Evolutionary conservation across 2,113 vertebrate species (phyloP).

Genomic region (Dascyllus trimaculatus): DNA sequence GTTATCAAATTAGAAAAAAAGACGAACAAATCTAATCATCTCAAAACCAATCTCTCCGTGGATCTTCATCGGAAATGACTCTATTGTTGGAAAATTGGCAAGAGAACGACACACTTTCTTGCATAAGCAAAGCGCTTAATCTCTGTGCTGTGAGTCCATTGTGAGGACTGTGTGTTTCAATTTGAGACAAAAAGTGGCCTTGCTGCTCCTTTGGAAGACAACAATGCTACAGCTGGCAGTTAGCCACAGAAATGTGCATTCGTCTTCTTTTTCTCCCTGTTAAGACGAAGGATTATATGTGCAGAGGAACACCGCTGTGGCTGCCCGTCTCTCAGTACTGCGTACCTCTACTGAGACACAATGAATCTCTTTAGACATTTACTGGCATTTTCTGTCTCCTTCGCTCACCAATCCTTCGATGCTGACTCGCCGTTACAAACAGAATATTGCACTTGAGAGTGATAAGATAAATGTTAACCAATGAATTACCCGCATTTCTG

Average conservation of each 20-base stretch:
- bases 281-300: conserved; percentile 31
- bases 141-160: conserved; percentile 4
- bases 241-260: neutral
- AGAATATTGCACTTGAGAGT: conserved; percentile 9
- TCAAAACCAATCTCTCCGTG: conserved; percentile 35
- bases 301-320: conserved; percentile 3
- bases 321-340: neutral
- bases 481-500: conserved; percentile 21
- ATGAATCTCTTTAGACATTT: conserved; percentile 27
- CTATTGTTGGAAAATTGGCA: conserved; percentile 54
- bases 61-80: conserved; percentile 40
- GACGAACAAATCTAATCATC: conserved; percentile 41
- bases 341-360: neutral
- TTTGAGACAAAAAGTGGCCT: conserved; percentile 36
- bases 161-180: conserved; percentile 29
- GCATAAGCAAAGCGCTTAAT: conserved; percentile 55
- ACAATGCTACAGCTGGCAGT: conserved; percentile 30
- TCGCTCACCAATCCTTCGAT: neutral
- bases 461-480: conserved; percentile 26
- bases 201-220: conserved; percentile 17
- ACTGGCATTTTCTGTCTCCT: neutral
- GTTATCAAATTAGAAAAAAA: neutral
- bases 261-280: neutral
- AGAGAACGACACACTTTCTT: conserved; percentile 28
- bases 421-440: conserved; percentile 21